Conservation (phyloP, 2,797 vertebrate genomes). For the Hozukius guyotensis region DNA sequence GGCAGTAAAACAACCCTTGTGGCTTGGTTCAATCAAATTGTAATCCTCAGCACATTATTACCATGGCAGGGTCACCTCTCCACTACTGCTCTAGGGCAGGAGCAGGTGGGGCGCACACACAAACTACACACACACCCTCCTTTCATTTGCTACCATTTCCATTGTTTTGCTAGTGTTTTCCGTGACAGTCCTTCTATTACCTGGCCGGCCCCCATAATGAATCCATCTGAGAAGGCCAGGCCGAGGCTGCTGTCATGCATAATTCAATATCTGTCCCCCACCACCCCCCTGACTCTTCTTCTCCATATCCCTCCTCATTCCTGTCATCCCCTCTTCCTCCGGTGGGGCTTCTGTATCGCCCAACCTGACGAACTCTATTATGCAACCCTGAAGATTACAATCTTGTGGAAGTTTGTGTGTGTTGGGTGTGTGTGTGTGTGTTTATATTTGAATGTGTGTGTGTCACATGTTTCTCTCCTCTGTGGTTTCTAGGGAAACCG, state of each 20-base stretch:
- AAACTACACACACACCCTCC: neutral
- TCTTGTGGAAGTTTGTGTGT: constrained; percentile 65
- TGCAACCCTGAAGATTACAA: constrained; percentile 85
- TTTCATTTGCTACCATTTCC: constrained; percentile 58
- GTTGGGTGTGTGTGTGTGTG: constrained; percentile 18
- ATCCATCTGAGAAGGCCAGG: constrained; percentile 82
- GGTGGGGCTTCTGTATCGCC: constrained; percentile 80
- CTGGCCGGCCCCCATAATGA: constrained; percentile 85
- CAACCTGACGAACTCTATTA: constrained; percentile 83
- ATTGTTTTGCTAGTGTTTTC: constrained; percentile 73
- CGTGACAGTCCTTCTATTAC: constrained; percentile 84
- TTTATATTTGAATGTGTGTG: neutral
- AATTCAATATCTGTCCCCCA: constrained; percentile 79
- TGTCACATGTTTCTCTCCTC: constrained; percentile 16
- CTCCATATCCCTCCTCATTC: constrained; percentile 70
- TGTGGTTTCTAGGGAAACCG: constrained; percentile 76
- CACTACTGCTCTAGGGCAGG: constrained; percentile 64
- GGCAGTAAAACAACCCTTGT: constrained; percentile 83
- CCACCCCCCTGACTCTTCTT: constrained; percentile 3
- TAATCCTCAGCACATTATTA: constrained; percentile 83
- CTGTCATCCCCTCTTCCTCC: constrained; percentile 73
- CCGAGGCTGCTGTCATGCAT: constrained; percentile 84
- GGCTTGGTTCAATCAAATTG: constrained; percentile 82
- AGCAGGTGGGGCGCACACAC: constrained; percentile 72
- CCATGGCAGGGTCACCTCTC: constrained; percentile 83